phyloP scores from a whole-genome alignment of 2,888 invertebrate species.

The Drosophila anomalata region DNA sequence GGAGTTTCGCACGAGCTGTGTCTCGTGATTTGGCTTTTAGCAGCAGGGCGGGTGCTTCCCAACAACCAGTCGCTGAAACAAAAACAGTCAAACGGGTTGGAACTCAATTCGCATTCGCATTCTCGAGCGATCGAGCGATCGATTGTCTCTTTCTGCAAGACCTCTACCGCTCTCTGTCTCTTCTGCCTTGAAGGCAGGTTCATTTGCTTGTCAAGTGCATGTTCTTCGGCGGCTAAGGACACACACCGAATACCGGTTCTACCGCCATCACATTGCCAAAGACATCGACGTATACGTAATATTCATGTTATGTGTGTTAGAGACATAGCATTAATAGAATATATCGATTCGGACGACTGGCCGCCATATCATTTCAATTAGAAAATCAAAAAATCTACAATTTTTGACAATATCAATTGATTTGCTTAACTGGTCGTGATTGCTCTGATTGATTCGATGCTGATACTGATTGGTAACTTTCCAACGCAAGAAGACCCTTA shows the following conservation, averaged over 20 bases:
- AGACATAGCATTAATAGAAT: slow-evolving; percentile 14
- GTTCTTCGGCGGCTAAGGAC: slow-evolving; percentile 67
- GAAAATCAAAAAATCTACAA: slow-evolving; percentile 21
- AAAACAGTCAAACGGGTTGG: slow-evolving; percentile 28
- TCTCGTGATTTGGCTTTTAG: slow-evolving; percentile 63
- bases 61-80: slow-evolving; percentile 44
- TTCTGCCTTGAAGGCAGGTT: slow-evolving; percentile 70
- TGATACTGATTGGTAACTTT: slow-evolving; percentile 64
- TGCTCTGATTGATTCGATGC: slow-evolving; percentile 71
- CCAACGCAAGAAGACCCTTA: slow-evolving; percentile 50
- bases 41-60: slow-evolving; percentile 63
- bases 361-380: slow-evolving; percentile 40
- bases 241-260: slow-evolving; percentile 62
- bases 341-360: slow-evolving; percentile 4
- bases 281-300: slow-evolving; percentile 37
- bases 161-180: slow-evolving; percentile 3
- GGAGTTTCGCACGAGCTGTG: slow-evolving; percentile 68
- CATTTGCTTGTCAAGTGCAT: slow-evolving; percentile 75
- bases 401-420: slow-evolving; percentile 66
- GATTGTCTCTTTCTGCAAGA: slow-evolving; percentile 31
- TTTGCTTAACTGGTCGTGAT: slow-evolving; percentile 66
- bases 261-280: slow-evolving; percentile 38
- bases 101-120: slow-evolving; percentile 28
- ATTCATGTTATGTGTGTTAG: slow-evolving; percentile 1
- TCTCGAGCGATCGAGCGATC: slow-evolving; percentile 24